Conservation (phyloP, 2,113 vertebrate species). For the Carettochelys insculpta region DNA sequence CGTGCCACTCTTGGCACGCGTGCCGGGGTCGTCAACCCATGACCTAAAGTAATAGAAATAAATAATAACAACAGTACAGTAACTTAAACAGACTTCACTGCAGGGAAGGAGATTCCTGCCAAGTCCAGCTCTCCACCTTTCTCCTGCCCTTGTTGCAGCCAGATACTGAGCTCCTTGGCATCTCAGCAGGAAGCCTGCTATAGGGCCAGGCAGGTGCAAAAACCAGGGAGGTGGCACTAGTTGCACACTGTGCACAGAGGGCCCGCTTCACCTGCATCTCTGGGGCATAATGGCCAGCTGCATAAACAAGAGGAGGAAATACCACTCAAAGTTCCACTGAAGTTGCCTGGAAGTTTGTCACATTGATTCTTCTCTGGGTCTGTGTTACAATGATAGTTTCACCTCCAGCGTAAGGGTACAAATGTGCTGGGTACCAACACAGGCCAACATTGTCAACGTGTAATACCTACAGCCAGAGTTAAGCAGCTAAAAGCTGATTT, state of each 20-base stretch:
- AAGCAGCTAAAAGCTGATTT: constrained; percentile 23
- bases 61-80: too few relatives aligned
- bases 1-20: too few relatives aligned
- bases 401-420: not conserved
- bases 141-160: not conserved
- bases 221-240: not conserved
- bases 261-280: not conserved
- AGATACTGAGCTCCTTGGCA: not conserved
- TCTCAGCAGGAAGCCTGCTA: not conserved
- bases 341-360: not conserved
- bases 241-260: rapidly evolving
- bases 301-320: rapidly evolving
- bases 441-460: not conserved
- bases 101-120: not conserved
- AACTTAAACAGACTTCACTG: too few relatives aligned
- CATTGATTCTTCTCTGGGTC: not conserved
- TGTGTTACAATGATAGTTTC: not conserved
- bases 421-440: not conserved
- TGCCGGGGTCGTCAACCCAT: too few relatives aligned
- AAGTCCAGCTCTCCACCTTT: not conserved
- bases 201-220: not conserved
- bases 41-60: too few relatives aligned
- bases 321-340: not conserved
- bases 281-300: not conserved
- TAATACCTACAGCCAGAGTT: not conserved